Base-by-base conservation (phyloP, 2,113 vertebrate genomes). In the Scartelaos histophorus region DNA sequence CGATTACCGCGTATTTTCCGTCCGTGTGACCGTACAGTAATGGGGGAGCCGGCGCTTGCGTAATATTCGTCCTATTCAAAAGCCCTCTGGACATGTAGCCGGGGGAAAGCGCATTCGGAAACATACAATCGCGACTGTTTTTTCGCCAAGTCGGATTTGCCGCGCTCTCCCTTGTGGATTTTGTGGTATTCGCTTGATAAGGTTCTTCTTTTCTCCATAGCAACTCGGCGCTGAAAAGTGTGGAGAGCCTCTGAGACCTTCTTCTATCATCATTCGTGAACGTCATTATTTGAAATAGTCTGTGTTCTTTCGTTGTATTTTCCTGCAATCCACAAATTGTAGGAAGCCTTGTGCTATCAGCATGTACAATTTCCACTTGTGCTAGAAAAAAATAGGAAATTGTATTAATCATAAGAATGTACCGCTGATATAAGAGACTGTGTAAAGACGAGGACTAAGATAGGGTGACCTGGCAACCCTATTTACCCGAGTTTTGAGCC, bases 261-360 rank as follows among this genome's bases (percentile, higher is more conserved):
- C 75, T 72, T 82, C 61, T 19, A 85, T 89, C 84, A 89, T 87
- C 89, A 84, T 87, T 90, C 85, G 85, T 85, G 71, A 90, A 89
- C 88, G 82, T 88, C 81, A 86, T 90, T 86, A 88, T 90, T 88
- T 82, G 66, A 79, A 80, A 80, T 75, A 79, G 85, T 85, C 84
- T 86, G 70, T 67, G 60, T 80, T 82, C 86, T 83, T 80, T 86
- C 76, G 76, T 70, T 80, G 81, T 78, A 82, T 80, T 80, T 82
- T 69, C 71, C 79, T 62, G 1, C 61, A 51, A 13, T 47, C 12
- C 64, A 77, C 76, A 71, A 84, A 85, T 76, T 80, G 82, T 73
- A 74, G 80, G 82, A 84, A 58, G 75, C 79, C 66, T 77, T 67
- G 53, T 60, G 71, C 66, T 79, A 86, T 85, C 88, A 83, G 73